Evolutionary conservation across 2,797 vertebrate species (phyloP).

Genomic region (Sebastes itinus): DNA sequence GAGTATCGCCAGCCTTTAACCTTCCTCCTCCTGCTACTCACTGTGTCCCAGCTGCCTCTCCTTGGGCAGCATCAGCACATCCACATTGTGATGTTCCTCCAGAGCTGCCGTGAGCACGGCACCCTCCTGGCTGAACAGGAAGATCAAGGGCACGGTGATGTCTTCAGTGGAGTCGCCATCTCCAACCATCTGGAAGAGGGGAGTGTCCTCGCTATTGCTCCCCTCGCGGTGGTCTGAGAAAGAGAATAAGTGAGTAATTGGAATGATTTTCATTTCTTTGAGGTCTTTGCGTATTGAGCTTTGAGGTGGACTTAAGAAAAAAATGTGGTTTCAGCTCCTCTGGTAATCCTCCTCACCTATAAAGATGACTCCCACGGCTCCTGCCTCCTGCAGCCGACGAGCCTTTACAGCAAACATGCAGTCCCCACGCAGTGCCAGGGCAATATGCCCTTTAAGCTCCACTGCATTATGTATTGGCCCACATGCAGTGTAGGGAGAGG

Average conservation of each 20-base stretch:
- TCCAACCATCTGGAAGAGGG: constrained; percentile 88
- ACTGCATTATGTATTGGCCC: constrained; percentile 72
- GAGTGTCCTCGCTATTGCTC: constrained; percentile 82
- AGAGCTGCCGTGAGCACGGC: constrained; percentile 79
- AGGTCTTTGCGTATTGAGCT: background rate
- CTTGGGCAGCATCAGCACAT: constrained; percentile 82
- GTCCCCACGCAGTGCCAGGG: constrained; percentile 81
- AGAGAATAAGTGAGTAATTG: background rate
- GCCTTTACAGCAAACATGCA: constrained; percentile 88
- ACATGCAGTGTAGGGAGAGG: constrained; percentile 83
- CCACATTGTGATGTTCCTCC: constrained; percentile 81
- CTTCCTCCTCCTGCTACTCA: constrained; percentile 44
- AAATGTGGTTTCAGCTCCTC: background rate
- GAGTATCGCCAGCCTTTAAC: background rate
- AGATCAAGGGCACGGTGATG: constrained; percentile 82
- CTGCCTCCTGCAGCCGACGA: constrained; percentile 81
- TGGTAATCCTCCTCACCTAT: constrained; percentile 72
- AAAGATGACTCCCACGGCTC: constrained; percentile 83
- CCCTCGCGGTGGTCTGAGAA: constrained; percentile 82
- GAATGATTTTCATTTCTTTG: background rate
- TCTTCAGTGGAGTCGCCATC: constrained; percentile 82
- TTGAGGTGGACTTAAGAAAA: background rate
- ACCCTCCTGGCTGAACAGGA: constrained; percentile 85
- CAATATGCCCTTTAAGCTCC: constrained; percentile 77
- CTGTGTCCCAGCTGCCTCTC: constrained; percentile 82